These are phyloP conservation scores for Xylota sylvarum DNA, from an alignment of 2,888 invertebrate genomes.

Conservation along the genomic window DNA sequence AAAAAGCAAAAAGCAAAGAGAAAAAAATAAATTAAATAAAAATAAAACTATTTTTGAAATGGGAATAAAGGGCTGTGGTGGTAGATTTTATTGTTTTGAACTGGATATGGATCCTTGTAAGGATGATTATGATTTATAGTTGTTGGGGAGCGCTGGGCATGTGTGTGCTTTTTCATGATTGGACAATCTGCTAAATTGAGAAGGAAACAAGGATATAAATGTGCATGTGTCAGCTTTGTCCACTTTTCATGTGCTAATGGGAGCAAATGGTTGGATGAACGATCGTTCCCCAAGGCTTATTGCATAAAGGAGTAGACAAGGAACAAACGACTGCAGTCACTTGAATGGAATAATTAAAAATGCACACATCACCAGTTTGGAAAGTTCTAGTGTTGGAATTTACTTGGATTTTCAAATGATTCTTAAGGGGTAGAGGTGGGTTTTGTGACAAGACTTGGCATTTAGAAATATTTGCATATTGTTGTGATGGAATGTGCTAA, in stretches of 20 bases:
- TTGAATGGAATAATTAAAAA: constrained; percentile 51
- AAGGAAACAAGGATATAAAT: constrained; percentile 37
- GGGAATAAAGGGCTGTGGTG: constrained; percentile 26
- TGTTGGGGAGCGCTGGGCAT: not conserved
- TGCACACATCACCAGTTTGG: constrained; percentile 37
- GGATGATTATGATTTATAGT: constrained; percentile 70
- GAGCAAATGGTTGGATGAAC: constrained; percentile 16
- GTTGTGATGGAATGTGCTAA: not conserved
- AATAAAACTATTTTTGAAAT: constrained; percentile 30
- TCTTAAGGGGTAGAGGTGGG: not conserved
- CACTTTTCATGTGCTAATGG: constrained; percentile 31
- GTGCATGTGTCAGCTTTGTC: constrained; percentile 33
- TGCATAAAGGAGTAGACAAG: not conserved
- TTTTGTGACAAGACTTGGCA: not conserved
- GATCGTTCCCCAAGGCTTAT: constrained; percentile 32
- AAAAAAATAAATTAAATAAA: constrained; percentile 29
- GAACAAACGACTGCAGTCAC: constrained; percentile 8
- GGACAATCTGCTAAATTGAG: constrained; percentile 50
- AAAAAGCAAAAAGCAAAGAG: not conserved
- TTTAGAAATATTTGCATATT: constrained; percentile 6
- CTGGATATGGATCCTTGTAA: constrained; percentile 37
- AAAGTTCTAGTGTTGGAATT: constrained; percentile 42
- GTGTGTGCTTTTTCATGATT: constrained; percentile 37
- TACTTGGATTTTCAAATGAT: not conserved
- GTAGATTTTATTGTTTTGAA: constrained; percentile 62